Evolutionary conservation across 2,113 vertebrate species (phyloP).

Genomic region (Anolis carolinensis): DNA sequence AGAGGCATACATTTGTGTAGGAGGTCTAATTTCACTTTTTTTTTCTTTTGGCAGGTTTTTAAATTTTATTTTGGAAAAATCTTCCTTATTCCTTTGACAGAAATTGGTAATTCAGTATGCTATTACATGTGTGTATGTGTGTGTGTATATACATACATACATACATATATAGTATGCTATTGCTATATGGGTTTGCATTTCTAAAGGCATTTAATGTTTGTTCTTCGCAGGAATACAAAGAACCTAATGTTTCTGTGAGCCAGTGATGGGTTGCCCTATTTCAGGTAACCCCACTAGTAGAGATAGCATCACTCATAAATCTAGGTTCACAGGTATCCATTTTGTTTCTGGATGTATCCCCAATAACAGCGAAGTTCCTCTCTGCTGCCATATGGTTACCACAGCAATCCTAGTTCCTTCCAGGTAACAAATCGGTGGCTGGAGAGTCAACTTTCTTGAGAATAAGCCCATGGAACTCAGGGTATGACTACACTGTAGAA

Average conservation of each 20-base stretch:
- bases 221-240: not conserved
- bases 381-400: not conserved
- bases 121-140: no score
- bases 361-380: not conserved
- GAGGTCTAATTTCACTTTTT: not conserved
- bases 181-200: not conserved
- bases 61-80: not conserved
- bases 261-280: not conserved
- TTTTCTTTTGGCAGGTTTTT: not conserved
- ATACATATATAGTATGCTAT: no score
- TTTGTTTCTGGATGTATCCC: not conserved
- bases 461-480: no score
- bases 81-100: not conserved
- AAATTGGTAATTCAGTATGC: not conserved
- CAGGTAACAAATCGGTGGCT: not conserved
- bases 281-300: not conserved
- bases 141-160: no score
- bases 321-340: not conserved
- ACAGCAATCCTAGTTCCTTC: not conserved
- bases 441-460: not conserved
- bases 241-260: not conserved
- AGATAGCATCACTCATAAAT: not conserved
- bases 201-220: not conserved
- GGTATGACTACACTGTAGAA: no score
- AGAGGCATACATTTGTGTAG: not conserved